Evolutionary conservation across 2,888 invertebrate genomes (phyloP).

Genomic region (Seladonia tumulorum): DNA sequence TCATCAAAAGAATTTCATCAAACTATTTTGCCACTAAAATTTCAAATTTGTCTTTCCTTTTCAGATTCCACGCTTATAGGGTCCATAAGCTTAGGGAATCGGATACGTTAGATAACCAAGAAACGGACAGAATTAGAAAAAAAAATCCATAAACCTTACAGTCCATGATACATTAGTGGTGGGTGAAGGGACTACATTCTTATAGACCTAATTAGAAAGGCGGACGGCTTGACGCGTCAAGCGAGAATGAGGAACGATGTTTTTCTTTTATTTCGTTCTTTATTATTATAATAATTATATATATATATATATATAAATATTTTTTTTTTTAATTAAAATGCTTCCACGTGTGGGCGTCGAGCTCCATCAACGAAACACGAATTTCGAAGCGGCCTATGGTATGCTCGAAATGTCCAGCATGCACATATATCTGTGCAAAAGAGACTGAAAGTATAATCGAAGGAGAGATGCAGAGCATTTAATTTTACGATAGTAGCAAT

Average conservation of each 20-base stretch:
- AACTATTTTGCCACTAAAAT: background rate
- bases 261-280: constrained; percentile 64
- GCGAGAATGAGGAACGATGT: constrained; percentile 34
- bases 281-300: constrained; percentile 61
- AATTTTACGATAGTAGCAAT: constrained; percentile 69
- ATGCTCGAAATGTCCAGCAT: constrained; percentile 75
- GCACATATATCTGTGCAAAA: constrained; percentile 76
- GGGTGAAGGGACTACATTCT: constrained; percentile 82
- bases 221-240: constrained; percentile 44
- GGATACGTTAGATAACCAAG: constrained; percentile 64
- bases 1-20: background rate
- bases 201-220: constrained; percentile 74
- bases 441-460: constrained; percentile 80
- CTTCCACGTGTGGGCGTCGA: constrained; percentile 79
- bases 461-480: constrained; percentile 71
- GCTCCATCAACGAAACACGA: constrained; percentile 78
- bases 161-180: constrained; percentile 79
- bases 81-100: constrained; percentile 80
- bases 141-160: constrained; percentile 64
- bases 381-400: constrained; percentile 78
- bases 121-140: constrained; percentile 60
- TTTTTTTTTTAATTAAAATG: constrained; percentile 76
- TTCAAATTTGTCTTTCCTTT: constrained; percentile 53
- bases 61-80: constrained; percentile 81
- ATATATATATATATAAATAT: constrained; percentile 47